Percentiles rank a stretch among this genome's conserved stretches.
phyloP scores from a whole-genome alignment of 1,140 invertebrate species.

The Zaprionus taronus region DNA sequence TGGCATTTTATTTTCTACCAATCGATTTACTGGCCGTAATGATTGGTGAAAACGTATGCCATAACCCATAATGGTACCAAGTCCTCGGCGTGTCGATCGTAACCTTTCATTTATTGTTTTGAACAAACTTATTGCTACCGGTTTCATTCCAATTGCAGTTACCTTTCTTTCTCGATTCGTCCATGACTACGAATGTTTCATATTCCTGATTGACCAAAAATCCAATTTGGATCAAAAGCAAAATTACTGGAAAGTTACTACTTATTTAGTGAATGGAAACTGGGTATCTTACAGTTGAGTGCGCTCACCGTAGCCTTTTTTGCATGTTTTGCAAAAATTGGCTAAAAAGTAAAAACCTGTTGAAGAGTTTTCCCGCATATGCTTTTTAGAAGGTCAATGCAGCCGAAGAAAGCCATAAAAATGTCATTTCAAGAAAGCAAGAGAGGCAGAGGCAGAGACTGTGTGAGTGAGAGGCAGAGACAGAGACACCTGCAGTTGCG shows the following conservation, averaged over 20 bases:
- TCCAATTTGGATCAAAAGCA: background rate
- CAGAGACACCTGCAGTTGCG: slow-evolving; percentile 52
- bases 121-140: no score
- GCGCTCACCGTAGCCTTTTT: background rate
- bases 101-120: no score
- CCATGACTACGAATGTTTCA: background rate
- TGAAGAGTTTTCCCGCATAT: slow-evolving; percentile 67
- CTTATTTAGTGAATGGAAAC: slow-evolving; percentile 25
- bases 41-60: no score
- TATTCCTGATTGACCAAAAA: background rate
- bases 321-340: slow-evolving; percentile 25
- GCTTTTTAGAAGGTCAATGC: slow-evolving; percentile 74
- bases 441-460: slow-evolving; percentile 8
- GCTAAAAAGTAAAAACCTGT: slow-evolving; percentile 66
- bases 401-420: slow-evolving; percentile 76
- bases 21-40: no score
- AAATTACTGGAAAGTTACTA: background rate
- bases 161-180: background rate
- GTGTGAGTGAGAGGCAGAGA: slow-evolving; percentile 2
- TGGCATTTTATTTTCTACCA: no score
- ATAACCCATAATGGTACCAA: no score
- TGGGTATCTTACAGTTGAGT: slow-evolving; percentile 23
- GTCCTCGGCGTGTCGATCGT: no score
- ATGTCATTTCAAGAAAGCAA: slow-evolving; percentile 55
- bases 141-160: no score